A percentile compares a stretch with the other conserved stretches of the same genome.
Conservation (phyloP, 1,140 invertebrate species). For the Drosophila ficusphila region DNA sequence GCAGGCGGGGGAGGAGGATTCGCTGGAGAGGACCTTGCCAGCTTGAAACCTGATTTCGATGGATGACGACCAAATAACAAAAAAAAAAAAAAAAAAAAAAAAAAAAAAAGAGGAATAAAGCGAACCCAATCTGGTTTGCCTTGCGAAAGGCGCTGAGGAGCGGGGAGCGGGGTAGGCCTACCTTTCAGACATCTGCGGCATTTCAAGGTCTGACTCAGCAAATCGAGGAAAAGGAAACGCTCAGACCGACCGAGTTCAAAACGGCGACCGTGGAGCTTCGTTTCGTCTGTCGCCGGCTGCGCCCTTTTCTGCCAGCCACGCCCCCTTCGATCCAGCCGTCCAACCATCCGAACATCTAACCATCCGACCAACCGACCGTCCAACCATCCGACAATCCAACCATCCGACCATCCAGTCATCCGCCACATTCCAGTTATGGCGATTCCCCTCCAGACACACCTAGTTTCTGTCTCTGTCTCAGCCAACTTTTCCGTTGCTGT, state of each 20-base stretch:
- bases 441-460: conserved; percentile 72
- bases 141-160: conserved; percentile 31
- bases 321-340: conserved; percentile 21
- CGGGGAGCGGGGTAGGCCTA: conserved; percentile 7
- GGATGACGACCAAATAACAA: conserved; percentile 25
- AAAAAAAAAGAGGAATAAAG: conserved; percentile 28
- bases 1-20: not conserved
- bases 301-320: conserved; percentile 62
- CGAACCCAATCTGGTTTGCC: conserved; percentile 74
- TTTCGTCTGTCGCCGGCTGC: conserved; percentile 43
- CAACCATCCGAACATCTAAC: conserved; percentile 20
- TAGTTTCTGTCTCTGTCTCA: conserved; percentile 55
- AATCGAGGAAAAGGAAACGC: conserved; percentile 56
- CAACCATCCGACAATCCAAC: not conserved
- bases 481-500: conserved; percentile 18
- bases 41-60: conserved; percentile 67
- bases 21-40: conserved; percentile 69
- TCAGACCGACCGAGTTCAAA: conserved; percentile 6
- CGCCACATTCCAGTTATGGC: conserved; percentile 75
- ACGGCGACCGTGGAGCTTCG: conserved; percentile 22
- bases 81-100: no score
- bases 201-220: conserved; percentile 80
- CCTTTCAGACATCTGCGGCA: conserved; percentile 76
- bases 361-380: not conserved
- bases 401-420: conserved; percentile 27